Evolutionary conservation across 2,888 invertebrate genomes (phyloP).

Genomic region (Sesamia inferens): DNA sequence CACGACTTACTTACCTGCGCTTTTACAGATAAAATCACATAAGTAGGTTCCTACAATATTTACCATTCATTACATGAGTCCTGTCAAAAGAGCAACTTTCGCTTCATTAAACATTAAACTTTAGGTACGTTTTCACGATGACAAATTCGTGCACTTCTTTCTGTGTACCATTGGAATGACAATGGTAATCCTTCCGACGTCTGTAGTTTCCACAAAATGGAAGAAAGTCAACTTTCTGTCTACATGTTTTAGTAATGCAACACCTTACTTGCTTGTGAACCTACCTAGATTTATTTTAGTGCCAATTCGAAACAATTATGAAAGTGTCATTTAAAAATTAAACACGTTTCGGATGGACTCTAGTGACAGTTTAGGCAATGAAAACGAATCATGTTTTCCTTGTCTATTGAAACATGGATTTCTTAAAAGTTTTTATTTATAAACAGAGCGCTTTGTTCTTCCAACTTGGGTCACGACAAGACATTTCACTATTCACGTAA

Average conservation of each 20-base stretch:
- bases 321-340: conserved; percentile 28
- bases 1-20: conserved; percentile 15
- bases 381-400: conserved; percentile 12
- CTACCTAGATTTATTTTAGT: conserved; percentile 47
- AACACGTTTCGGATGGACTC: conserved; percentile 20
- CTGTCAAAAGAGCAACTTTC: conserved; percentile 53
- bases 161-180: conserved; percentile 63
- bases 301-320: conserved; percentile 37
- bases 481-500: conserved; percentile 1
- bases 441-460: not conserved
- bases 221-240: conserved; percentile 74
- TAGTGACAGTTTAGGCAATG: conserved; percentile 32
- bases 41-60: not conserved
- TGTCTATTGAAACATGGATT: not conserved
- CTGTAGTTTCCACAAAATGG: conserved; percentile 72
- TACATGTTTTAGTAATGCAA: conserved; percentile 65
- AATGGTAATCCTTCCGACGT: conserved; percentile 60
- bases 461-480: not conserved
- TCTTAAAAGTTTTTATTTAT: not conserved
- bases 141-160: conserved; percentile 27
- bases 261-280: conserved; percentile 49
- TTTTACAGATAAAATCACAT: conserved; percentile 29
- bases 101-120: conserved; percentile 44
- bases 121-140: conserved; percentile 43
- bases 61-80: conserved; percentile 26